Evolutionary conservation across 2,888 invertebrate species (phyloP), one percentile per base, ranked within the genome.

Genomic region (Apocheima hispidaria): DNA sequence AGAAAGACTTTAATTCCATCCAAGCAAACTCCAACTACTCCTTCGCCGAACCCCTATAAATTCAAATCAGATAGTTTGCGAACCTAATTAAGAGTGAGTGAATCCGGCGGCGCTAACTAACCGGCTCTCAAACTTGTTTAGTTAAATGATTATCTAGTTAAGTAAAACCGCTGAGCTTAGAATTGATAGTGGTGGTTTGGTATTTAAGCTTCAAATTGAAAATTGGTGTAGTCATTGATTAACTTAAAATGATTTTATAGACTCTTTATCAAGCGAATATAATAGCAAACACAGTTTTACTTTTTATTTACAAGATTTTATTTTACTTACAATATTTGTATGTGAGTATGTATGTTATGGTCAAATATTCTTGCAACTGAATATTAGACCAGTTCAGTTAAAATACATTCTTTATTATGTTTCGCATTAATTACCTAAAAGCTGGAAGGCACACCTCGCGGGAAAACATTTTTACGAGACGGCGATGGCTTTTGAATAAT

Each of bases 341-440:
- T n/a, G n/a, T n/a, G n/a, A n/a, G n/a, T n/a, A n/a, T n/a, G n/a
- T n/a, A n/a, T n/a, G n/a, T n/a, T n/a, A n/a, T n/a, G n/a, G n/a
- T n/a, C n/a, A n/a, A n/a, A n/a, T n/a, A n/a, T n/a, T n/a, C n/a
- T n/a, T n/a, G n/a, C n/a, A n/a, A n/a, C n/a, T n/a, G n/a, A n/a
- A n/a, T n/a, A n/a, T n/a, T n/a, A n/a, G n/a, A n/a, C n/a, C n/a
- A n/a, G 18, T 18, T 18, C 16, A 18, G 9, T 38, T 18, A 38
- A 18, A 3, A 10, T 38, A 9, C 7, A 38, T 38, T 38, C 38
- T 38, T 38, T 18, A 62, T 60, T 63, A 60, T 63, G 57, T 57
- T 14, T 10, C 20, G 54, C 60, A 55, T 66, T 63, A 57, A 63
- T 66, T 66, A 66, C 60, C 46, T 48, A 57, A 59, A 63, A 48